Base-by-base conservation (phyloP, 2,888 invertebrate species). In the Heteromyza rotundicornis region DNA sequence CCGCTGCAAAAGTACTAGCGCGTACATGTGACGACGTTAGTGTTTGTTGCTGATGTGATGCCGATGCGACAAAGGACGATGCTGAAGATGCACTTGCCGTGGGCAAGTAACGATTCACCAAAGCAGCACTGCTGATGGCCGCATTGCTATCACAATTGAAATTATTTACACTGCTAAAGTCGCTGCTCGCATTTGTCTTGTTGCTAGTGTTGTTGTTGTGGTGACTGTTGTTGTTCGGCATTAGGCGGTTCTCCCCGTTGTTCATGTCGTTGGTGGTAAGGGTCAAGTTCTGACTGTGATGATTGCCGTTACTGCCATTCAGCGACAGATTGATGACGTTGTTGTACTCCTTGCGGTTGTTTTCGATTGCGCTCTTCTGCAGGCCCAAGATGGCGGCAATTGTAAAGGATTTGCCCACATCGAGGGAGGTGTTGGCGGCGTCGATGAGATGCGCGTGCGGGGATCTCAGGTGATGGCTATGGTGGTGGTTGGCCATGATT, bases 371-470 rank as follows among this genome's bases (percentile, higher is more conserved):
- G 71, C 73, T 79, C 68, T 82, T 88, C 60, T 90, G 89, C 67
- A 93, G 81, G 0, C 94, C 94, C 71, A 95, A 87, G 74, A 94
- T 94, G 66, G 94, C 93, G 67, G 94, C 94, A 71, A 95, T 95
- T 22, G 94, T 94, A 75, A 95, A 95, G 5, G 92, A 92, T 76
- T 91, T 91, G 47, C 89, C 88, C 62, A 79, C 82, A 70, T 84
- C 84, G 68, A 83, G 77, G 65, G 83, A 78, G 68, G 82, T 79
- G 68, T 76, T 79, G 64, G 76, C 76, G 65, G 77, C 74, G 63
- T 78, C 80, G 62, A 80, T 72, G 66, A 77, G 70, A 64, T 78
- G 76, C 68, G 76, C 73, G 66, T 75, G 74, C 71, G 74, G 62
- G 12, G 12, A 14, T 19, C 12, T 3, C 12, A n/a, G 65, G 52